phyloP scores from a whole-genome alignment of 2,113 vertebrate species.

The Hirundichthys speculiger region DNA sequence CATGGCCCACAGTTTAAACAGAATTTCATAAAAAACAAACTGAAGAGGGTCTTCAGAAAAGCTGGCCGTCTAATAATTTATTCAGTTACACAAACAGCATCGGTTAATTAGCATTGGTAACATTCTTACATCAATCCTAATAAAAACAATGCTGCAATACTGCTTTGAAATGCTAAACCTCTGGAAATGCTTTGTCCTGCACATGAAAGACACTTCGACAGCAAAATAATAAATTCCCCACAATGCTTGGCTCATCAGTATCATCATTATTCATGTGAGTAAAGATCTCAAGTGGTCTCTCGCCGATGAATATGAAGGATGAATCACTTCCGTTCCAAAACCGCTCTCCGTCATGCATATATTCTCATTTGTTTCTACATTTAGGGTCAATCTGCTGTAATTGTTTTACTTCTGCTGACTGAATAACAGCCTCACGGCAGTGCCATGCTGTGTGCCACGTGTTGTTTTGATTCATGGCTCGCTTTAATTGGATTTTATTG shows the following conservation, averaged over 20 bases:
- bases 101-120: constrained; percentile 70
- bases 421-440: constrained; percentile 65
- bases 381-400: constrained; percentile 74
- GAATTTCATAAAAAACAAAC: constrained; percentile 26
- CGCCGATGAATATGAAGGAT: constrained; percentile 45
- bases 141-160: constrained; percentile 50
- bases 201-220: constrained; percentile 71
- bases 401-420: constrained; percentile 73
- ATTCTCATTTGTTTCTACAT: constrained; percentile 71
- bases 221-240: constrained; percentile 64
- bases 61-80: constrained; percentile 50
- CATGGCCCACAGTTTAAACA: constrained; percentile 17
- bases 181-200: constrained; percentile 70
- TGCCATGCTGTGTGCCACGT: constrained; percentile 71
- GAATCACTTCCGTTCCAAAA: constrained; percentile 57
- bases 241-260: constrained; percentile 68
- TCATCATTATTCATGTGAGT: constrained; percentile 65
- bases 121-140: constrained; percentile 67
- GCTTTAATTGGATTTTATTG: constrained; percentile 72
- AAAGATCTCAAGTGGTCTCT: constrained; percentile 46
- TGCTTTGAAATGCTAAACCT: constrained; percentile 81
- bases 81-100: constrained; percentile 63
- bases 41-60: constrained; percentile 31
- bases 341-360: constrained; percentile 66
- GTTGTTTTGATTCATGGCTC: constrained; percentile 69